Conservation (phyloP, 2,888 invertebrate genomes). For the Trissonchulus latispiculum region DNA sequence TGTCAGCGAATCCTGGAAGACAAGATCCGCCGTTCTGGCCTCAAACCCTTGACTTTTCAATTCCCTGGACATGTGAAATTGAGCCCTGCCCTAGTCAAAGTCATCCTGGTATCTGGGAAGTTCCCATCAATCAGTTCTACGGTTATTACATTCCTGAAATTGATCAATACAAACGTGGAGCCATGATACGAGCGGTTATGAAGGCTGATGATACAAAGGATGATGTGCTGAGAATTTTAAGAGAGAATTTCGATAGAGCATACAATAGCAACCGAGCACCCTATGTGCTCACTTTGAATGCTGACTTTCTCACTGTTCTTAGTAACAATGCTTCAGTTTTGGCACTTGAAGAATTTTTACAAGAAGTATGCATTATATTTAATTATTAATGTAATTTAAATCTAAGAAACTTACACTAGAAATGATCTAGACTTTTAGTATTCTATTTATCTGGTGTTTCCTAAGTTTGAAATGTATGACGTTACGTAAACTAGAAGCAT, state of each 20-base stretch:
- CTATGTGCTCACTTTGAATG: slow-evolving; percentile 75
- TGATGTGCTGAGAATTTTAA: slow-evolving; percentile 54
- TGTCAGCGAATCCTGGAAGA: slow-evolving; percentile 34
- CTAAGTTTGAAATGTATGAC: too few relatives aligned
- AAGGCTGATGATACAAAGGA: slow-evolving; percentile 32
- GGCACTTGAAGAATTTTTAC: slow-evolving; percentile 30
- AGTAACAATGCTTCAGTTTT: background rate
- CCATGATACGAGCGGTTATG: slow-evolving; percentile 36
- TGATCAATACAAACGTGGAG: slow-evolving; percentile 29
- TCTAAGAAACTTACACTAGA: too few relatives aligned
- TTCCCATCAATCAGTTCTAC: slow-evolving; percentile 37
- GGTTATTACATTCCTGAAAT: slow-evolving; percentile 33
- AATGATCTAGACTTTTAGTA: too few relatives aligned
- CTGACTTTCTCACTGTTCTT: slow-evolving; percentile 61
- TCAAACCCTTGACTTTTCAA: slow-evolving; percentile 45
- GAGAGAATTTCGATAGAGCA: slow-evolving; percentile 89
- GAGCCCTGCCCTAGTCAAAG: slow-evolving; percentile 64
- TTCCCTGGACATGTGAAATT: slow-evolving; percentile 35
- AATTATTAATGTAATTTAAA: too few relatives aligned
- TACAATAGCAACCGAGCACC: slow-evolving; percentile 86
- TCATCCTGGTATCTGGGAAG: slow-evolving; percentile 73
- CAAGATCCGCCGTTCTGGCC: slow-evolving; percentile 44
- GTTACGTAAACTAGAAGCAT: too few relatives aligned
- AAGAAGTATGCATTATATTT: slow-evolving; percentile 26
- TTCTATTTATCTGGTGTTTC: too few relatives aligned